These are phyloP conservation scores for Siderastrea siderea DNA, from an alignment of 92 coral and sea anemone species.

Conservation along the genomic window DNA sequence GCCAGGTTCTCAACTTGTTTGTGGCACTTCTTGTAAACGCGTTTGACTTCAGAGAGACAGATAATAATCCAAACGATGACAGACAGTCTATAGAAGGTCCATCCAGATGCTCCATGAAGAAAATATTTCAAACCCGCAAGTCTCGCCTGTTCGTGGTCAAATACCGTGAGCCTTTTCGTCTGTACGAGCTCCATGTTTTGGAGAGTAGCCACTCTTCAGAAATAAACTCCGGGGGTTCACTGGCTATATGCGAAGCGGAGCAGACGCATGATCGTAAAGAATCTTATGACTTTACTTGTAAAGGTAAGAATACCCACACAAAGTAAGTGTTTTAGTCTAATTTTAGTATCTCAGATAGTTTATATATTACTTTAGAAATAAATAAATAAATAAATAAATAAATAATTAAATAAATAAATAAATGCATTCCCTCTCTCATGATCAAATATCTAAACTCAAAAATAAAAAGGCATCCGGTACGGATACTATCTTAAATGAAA, in stretches of 20 bases:
- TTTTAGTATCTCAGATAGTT: too few relatives aligned
- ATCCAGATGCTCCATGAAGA: slow-evolving; percentile 17
- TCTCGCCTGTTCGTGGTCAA: slow-evolving; percentile 80
- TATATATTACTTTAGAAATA: too few relatives aligned
- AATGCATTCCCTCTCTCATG: too few relatives aligned
- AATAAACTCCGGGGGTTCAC: slow-evolving; percentile 4
- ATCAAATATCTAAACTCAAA: too few relatives aligned
- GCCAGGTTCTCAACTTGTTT: slow-evolving; percentile 81
- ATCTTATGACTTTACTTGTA: background rate
- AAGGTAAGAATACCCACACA: background rate
- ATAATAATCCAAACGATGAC: slow-evolving; percentile 52
- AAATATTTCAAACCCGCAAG: slow-evolving; percentile 53
- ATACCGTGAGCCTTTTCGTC: slow-evolving; percentile 70
- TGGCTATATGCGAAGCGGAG: slow-evolving; percentile 29
- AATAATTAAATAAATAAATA: too few relatives aligned
- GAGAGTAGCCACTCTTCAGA: slow-evolving; percentile 33
- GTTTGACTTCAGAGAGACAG: slow-evolving; percentile 82
- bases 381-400: too few relatives aligned
- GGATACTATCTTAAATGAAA: too few relatives aligned
- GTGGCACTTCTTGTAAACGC: slow-evolving; percentile 88
- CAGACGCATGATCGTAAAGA: background rate
- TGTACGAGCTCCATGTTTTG: slow-evolving; percentile 67
- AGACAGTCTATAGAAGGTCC: slow-evolving; percentile 14
- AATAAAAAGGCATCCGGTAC: too few relatives aligned
- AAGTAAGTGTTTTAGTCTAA: background rate